Evolutionary conservation across 1,140 invertebrate genomes (phyloP).

Genomic region (Thaumatotibia leucotreta): DNA sequence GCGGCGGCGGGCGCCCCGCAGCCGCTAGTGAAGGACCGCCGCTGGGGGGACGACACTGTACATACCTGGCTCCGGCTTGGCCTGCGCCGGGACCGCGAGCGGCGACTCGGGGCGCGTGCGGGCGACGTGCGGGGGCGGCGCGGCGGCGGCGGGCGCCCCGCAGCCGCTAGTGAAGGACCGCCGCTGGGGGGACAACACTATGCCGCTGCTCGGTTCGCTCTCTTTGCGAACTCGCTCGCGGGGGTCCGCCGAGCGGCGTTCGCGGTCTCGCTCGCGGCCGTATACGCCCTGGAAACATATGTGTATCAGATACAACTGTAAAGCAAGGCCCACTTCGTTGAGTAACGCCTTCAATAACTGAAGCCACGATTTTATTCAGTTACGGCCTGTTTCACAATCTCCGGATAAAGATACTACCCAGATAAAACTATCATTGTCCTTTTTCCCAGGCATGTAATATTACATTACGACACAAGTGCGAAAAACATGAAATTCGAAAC

Average conservation of each 20-base stretch:
- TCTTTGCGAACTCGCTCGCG: constrained; percentile 88
- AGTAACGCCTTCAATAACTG: too few relatives aligned
- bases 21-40: constrained; percentile 86
- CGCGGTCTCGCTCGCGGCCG: constrained; percentile 39
- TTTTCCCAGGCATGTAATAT: too few relatives aligned
- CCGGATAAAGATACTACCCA: too few relatives aligned
- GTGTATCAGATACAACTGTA: not conserved
- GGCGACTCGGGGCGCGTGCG: constrained; percentile 73
- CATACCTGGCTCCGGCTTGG: constrained; percentile 51
- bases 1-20: constrained; percentile 80
- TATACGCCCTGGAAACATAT: constrained; percentile 34
- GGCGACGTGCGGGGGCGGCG: constrained; percentile 67
- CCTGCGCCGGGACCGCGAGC: constrained; percentile 64
- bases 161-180: constrained; percentile 88
- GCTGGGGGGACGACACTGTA: constrained; percentile 86
- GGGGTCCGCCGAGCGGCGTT: constrained; percentile 83
- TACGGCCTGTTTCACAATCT: too few relatives aligned
- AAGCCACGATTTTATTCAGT: too few relatives aligned
- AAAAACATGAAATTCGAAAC: too few relatives aligned
- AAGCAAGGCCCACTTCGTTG: too few relatives aligned
- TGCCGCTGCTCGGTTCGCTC: constrained; percentile 81
- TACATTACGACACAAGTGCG: too few relatives aligned
- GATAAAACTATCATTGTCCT: too few relatives aligned
- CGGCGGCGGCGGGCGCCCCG: constrained; percentile 76
- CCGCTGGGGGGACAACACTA: constrained; percentile 89